Base-by-base conservation (phyloP, 2,113 vertebrate species). In the Raja brachyura region DNA sequence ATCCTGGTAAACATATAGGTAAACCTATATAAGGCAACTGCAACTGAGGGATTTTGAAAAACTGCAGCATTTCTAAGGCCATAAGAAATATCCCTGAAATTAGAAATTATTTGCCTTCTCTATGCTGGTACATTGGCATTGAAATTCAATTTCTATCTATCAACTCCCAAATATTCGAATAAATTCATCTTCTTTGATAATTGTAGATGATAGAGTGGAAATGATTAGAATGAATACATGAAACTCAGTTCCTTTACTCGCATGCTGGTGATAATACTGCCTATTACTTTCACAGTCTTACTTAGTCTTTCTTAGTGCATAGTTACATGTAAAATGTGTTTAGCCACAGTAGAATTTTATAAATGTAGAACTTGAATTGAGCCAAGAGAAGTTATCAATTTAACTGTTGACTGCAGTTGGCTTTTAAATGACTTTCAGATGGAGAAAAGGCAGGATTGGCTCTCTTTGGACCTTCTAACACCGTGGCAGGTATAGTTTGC, bases 351-450 rank as follows among this genome's bases (percentile, higher is more conserved):
- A 79, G 77, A 48, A 16, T 18, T 81, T 56, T 81, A 1, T 81
- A 81, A 81, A 9, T 81, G 79, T 83, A 88, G 61, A 13, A 18
- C 59, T 66, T 88, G 59, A 63, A 88, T 31, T 88, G 83, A 88
- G 83, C 83, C 83, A 88, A 66, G 83, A 63, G 31, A 86, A 88
- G n/a, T 88, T 63, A 88, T 88, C 11, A 63, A 63, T 88, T 88
- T 88, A 88, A 88, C 14, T 88, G 59, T 88, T 88, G 83, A 88
- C 83, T 88, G 56, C 28, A 63, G 83, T 88, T 88, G 61, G 83
- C 83, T 88, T 56, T 88, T 88, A 88, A 88, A 88, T 88, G 83
- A 88, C 83, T 88, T 88, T 88, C 83, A 88, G 83, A 88, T 88
- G 83, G 59, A 88, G 83, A 88, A 88, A 66, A 88, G 5, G 83